Evolutionary conservation across 1,140 invertebrate genomes (phyloP).

Genomic region (Lethrus apterus): DNA sequence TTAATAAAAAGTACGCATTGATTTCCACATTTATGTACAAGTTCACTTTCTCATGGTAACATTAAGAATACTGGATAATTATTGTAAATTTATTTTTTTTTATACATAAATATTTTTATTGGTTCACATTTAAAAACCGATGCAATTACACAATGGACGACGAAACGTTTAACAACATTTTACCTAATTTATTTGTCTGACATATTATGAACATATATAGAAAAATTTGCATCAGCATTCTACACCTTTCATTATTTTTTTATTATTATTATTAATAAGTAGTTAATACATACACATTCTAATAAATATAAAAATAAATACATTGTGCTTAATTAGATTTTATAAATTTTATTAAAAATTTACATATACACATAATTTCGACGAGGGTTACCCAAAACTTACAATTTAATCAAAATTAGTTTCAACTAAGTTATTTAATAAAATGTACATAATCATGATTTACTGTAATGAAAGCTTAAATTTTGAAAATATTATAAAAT

Average conservation of each 20-base stretch:
- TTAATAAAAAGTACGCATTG: constrained; percentile 19
- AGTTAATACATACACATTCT: constrained; percentile 14
- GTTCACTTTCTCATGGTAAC: constrained; percentile 31
- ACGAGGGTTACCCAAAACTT: background rate
- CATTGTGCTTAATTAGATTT: constrained; percentile 15
- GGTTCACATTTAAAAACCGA: constrained; percentile 19
- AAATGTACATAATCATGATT: too few species aligned
- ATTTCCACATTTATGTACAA: constrained; percentile 27
- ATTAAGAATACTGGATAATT: constrained; percentile 38
- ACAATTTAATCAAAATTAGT: background rate
- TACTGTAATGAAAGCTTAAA: too few species aligned
- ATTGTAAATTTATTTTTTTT: constrained; percentile 22
- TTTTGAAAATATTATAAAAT: too few species aligned
- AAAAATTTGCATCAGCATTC: constrained; percentile 7
- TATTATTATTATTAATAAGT: constrained; percentile 4
- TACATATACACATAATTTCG: constrained; percentile 13
- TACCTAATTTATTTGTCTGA: constrained; percentile 15
- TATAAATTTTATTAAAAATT: constrained; percentile 15
- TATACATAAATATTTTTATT: constrained; percentile 21
- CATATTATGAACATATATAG: constrained; percentile 13
- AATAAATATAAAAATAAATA: constrained; percentile 36
- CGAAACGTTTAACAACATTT: constrained; percentile 11
- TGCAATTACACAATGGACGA: constrained; percentile 11
- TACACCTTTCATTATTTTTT: constrained; percentile 6
- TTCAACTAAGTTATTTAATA: too few species aligned